These are phyloP conservation scores for Oceanites oceanicus DNA, from an alignment of 2,113 vertebrate species.

Conservation along the genomic window DNA sequence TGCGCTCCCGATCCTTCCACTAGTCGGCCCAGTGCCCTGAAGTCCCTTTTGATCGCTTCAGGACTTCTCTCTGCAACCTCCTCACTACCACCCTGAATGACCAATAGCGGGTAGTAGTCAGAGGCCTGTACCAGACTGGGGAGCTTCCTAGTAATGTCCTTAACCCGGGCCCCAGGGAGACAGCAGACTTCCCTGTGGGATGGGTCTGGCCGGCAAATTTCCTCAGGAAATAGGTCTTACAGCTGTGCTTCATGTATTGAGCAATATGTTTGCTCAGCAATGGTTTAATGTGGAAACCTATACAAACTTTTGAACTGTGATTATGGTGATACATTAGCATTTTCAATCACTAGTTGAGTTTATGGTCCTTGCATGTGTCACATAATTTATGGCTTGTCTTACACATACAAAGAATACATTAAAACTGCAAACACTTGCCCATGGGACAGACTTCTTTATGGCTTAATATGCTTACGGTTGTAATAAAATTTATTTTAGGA, in stretches of 20 bases:
- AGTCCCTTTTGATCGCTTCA: no score
- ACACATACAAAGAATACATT: conserved; percentile 1
- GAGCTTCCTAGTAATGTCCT: no score
- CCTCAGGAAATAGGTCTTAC: neutral
- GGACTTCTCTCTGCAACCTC: no score
- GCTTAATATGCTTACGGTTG: conserved; percentile 21
- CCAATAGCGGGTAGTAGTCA: no score
- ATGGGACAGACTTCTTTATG: neutral
- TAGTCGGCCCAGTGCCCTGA: no score
- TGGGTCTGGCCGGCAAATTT: no score
- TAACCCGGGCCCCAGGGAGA: no score
- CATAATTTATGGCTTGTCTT: neutral
- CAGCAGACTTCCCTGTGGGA: no score
- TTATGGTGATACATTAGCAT: neutral
- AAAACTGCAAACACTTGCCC: conserved; percentile 4
- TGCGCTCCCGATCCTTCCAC: no score
- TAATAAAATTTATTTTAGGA: conserved; percentile 62
- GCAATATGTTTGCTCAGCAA: neutral
- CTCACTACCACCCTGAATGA: no score
- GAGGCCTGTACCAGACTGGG: no score
- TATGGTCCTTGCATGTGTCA: neutral
- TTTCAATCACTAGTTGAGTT: neutral
- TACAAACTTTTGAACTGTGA: neutral
- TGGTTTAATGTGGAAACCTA: neutral
- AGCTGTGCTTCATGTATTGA: neutral